Evolutionary conservation across 1,140 invertebrate species (phyloP), one percentile per base, ranked within the genome.

Genomic region (Parapsyche elsis): DNA sequence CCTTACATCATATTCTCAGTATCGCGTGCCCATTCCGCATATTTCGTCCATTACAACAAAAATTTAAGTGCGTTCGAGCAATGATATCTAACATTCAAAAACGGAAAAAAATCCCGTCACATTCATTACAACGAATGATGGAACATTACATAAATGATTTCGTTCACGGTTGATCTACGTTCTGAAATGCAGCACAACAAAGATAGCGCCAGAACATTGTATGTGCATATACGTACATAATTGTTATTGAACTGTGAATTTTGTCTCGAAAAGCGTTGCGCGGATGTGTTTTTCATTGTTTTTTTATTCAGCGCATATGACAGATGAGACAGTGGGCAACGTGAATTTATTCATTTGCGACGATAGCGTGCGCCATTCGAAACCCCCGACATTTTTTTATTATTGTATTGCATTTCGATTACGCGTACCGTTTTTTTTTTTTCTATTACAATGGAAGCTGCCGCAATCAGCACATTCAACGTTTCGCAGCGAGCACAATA

Each of bases 1-100:
- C 23, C 73, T 75, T 75, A 57, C 49, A 75, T 75, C 45, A 75
- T 30, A 75, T 75, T 75, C 46, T 57, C 5, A 30, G 73, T 75
- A 75, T 57, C 12, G 45, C 10, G 7, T 21, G 49, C 23, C 26
- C 21, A 24, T 57, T 75, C 49, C 44, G 46, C 16, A 57, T 75
- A 46, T 46, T 75, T 30, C 45, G 14, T 67, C 9, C 49, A 53
- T 53, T 53, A 16, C 16, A 53, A 53, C 49, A 53, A 53, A 53
- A 53, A 1, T n/a, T n/a, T n/a, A n/a, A n/a, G n/a, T 46, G 45
- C 12, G 45, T 53, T 14, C 49, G 49, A 53, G 10, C 4, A 53
- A 5, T 14, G 10, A 53, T 5, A n/a, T n/a, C n/a, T n/a, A n/a
- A n/a, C n/a, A n/a, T n/a, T n/a, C n/a, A n/a, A n/a, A n/a, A n/a